Percentiles rank a stretch among this genome's conserved stretches.
phyloP scores from a whole-genome alignment of 2,113 vertebrate species.

The Catharus fuscescens region DNA sequence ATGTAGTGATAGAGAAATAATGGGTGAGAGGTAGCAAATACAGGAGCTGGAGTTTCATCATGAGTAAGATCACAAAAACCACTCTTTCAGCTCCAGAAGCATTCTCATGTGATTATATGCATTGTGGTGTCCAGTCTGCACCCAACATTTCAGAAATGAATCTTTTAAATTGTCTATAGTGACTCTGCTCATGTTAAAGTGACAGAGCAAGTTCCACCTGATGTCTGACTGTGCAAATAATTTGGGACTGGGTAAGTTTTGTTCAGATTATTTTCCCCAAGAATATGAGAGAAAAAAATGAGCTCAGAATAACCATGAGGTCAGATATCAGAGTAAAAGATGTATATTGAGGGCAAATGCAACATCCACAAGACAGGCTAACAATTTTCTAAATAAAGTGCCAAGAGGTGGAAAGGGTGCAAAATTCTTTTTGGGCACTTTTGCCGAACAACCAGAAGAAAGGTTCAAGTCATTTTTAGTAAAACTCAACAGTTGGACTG shows the following conservation, averaged over 20 bases:
- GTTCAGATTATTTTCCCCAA: not conserved
- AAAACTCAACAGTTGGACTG: not conserved
- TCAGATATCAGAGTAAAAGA: not conserved
- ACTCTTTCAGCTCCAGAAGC: not conserved
- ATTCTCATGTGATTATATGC: not conserved
- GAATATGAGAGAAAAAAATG: not conserved
- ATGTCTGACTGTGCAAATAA: not conserved
- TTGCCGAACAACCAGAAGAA: not conserved
- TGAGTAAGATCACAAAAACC: not conserved
- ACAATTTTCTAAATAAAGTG: not conserved
- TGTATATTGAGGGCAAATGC: not conserved
- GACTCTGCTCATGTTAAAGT: not conserved
- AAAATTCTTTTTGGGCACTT: not conserved
- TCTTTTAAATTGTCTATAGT: not conserved
- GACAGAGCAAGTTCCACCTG: not conserved
- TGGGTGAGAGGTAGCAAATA: not conserved
- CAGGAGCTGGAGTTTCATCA: not conserved
- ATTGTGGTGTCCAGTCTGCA: not conserved
- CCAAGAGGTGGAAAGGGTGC: not conserved
- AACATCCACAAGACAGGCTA: not conserved
- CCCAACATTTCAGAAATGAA: not conserved
- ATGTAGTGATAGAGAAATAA: not conserved
- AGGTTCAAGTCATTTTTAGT: not conserved
- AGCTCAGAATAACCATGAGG: not conserved
- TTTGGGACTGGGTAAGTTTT: not conserved